phyloP scores from a whole-genome alignment of 2,797 vertebrate species.

The Galaxias olidus region DNA sequence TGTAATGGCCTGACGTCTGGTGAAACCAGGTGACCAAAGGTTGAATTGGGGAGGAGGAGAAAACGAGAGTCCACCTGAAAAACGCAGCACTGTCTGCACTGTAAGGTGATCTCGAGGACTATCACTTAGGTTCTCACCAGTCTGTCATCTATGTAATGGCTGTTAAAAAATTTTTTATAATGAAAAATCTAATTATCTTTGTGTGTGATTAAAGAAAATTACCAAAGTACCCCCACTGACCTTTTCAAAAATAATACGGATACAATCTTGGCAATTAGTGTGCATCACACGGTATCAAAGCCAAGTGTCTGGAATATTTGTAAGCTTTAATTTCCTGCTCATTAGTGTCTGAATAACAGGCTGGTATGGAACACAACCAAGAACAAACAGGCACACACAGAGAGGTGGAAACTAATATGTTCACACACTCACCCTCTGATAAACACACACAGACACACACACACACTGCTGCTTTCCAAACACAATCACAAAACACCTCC shows the following conservation, averaged over 20 bases:
- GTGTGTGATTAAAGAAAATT: constrained; percentile 83
- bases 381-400: constrained; percentile 18
- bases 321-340: constrained; percentile 82
- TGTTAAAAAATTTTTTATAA: constrained; percentile 69
- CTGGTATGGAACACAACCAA: constrained; percentile 35
- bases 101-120: too few relatives aligned
- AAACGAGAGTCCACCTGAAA: too few relatives aligned
- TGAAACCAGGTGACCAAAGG: too few relatives aligned
- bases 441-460: neutral
- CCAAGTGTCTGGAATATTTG: constrained; percentile 63
- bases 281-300: constrained; percentile 74
- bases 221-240: constrained; percentile 74
- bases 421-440: constrained; percentile 2
- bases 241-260: constrained; percentile 74
- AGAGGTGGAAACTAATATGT: constrained; percentile 16
- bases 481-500: constrained; percentile 35
- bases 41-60: too few relatives aligned
- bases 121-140: too few relatives aligned
- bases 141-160: constrained; percentile 34
- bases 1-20: too few relatives aligned
- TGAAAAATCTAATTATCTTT: constrained; percentile 77
- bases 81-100: too few relatives aligned
- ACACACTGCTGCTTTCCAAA: constrained; percentile 12
- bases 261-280: constrained; percentile 81
- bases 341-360: constrained; percentile 69